Base-by-base conservation (phyloP, 2,113 vertebrate genomes). In the Malurus alboscapulatus region DNA sequence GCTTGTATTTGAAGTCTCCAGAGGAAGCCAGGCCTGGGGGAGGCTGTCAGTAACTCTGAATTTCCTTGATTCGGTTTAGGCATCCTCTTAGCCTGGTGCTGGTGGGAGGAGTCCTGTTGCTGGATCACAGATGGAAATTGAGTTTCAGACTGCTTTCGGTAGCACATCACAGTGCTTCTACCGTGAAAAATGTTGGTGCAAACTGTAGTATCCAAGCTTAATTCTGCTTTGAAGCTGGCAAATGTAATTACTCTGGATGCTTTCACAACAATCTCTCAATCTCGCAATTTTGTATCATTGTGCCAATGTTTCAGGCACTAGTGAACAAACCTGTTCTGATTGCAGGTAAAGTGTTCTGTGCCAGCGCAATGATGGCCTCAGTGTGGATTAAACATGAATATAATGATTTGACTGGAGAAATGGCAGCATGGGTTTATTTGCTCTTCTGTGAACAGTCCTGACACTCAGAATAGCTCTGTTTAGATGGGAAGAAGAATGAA, bases 321-420 rank as follows among this genome's bases (percentile, higher is more conserved):
- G 34, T 13, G 15, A 55, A 22, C 3, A 0, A 40, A 22, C 3
- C 25, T 4, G 32, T 58, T 76, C 47, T 13, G 25, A 2, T 1
- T n/a, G 45, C 44, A 24, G 27, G 18, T 48, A 0, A 20, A 32
- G 38, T 14, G 57, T 50, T 87, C 1, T 1, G 27, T 50, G 34
- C 78, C 50, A 19, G 65, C 36, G 5, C 25, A 14, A 7, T 24
- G 20, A 76, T 75, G 47, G 42, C 32, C 30, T 81, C 24, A 17
- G 1, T 67, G 24, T 74, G 40, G 29, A 27, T 61, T 53, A 91
- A 87, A 48, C 72, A 7, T 8, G 20, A 9, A 9, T 36, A 7
- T 16, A 34, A 12, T 12, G 7, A 42, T 67, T 65, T 87, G 20
- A 20, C 50, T 44, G 18, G 53, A 75, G 73, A 74, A 81, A 32